phyloP scores from a whole-genome alignment of 2,888 invertebrate genomes.

The Cinara cedri region DNA sequence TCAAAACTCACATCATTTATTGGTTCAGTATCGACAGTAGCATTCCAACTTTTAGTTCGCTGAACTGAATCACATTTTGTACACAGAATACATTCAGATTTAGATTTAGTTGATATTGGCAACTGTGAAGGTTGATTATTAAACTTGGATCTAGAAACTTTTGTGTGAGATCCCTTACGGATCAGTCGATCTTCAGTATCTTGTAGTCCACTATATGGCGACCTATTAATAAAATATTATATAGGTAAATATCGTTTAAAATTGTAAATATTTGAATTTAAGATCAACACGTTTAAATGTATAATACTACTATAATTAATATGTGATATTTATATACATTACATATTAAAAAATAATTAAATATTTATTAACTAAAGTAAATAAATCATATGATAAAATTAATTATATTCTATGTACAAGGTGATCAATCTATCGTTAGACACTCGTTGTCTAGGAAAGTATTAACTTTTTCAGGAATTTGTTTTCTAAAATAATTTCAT shows the following conservation, averaged over 20 bases:
- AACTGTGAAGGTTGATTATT: conserved; percentile 13
- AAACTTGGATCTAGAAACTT: conserved; percentile 24
- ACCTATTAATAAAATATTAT: conserved; percentile 33
- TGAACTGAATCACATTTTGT: conserved; percentile 37
- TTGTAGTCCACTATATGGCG: conserved; percentile 14
- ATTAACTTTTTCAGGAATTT: no score
- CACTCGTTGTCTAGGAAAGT: no score
- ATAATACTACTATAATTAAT: no score
- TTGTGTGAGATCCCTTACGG: neutral
- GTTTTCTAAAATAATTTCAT: no score
- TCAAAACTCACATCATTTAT: conserved; percentile 50
- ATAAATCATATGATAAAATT: no score
- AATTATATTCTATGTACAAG: no score
- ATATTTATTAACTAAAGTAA: no score
- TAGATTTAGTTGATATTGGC: conserved; percentile 11
- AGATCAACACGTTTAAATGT: no score
- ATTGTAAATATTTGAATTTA: neutral
- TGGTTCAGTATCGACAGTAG: conserved; percentile 22
- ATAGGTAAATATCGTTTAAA: neutral
- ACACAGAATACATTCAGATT: conserved; percentile 32
- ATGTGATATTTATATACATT: no score
- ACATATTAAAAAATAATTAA: no score
- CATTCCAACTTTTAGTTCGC: conserved; percentile 47
- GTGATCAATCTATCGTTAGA: no score
- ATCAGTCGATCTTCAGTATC: neutral